A percentile compares a stretch with the other conserved stretches of the same genome.
phyloP scores from a whole-genome alignment of 2,113 vertebrate genomes.

The Speoplatyrhinus poulsoni region DNA sequence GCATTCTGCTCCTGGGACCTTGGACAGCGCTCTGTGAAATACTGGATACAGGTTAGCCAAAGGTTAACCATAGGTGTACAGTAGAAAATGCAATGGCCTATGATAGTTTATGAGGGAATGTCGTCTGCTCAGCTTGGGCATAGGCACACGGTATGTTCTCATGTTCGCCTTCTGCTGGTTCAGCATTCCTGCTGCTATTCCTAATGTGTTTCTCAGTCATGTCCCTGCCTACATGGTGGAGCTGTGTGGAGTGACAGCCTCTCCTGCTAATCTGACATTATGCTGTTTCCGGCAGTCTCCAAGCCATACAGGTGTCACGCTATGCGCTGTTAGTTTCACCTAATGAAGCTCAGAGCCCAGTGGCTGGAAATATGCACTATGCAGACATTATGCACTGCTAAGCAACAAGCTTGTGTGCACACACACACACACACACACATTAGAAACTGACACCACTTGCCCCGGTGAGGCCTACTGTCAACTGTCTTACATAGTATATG shows the following conservation, averaged over 20 bases:
- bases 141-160: no score
- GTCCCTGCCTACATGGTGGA: neutral
- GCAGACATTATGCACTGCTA: slow-evolving; percentile 55
- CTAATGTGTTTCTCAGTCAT: slow-evolving; percentile 12
- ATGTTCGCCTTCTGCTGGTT: no score
- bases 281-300: slow-evolving; percentile 23
- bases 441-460: slow-evolving; percentile 55
- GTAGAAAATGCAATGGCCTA: no score
- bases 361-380: slow-evolving; percentile 40
- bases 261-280: neutral
- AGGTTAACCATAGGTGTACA: no score
- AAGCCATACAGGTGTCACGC: slow-evolving; percentile 46
- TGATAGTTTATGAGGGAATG: no score
- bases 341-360: slow-evolving; percentile 60
- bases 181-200: no score
- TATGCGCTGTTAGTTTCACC: slow-evolving; percentile 36
- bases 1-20: no score
- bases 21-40: no score
- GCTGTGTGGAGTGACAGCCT: neutral
- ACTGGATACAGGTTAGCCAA: no score
- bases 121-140: no score
- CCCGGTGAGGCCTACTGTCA: slow-evolving; percentile 28
- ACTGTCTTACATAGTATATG: slow-evolving; percentile 12
- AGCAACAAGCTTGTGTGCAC: slow-evolving; percentile 60
- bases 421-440: slow-evolving; percentile 13